Evolutionary conservation across 2,797 vertebrate species (phyloP), one percentile per base, ranked within the genome.

Genomic region (Pogonophryne albipinna): DNA sequence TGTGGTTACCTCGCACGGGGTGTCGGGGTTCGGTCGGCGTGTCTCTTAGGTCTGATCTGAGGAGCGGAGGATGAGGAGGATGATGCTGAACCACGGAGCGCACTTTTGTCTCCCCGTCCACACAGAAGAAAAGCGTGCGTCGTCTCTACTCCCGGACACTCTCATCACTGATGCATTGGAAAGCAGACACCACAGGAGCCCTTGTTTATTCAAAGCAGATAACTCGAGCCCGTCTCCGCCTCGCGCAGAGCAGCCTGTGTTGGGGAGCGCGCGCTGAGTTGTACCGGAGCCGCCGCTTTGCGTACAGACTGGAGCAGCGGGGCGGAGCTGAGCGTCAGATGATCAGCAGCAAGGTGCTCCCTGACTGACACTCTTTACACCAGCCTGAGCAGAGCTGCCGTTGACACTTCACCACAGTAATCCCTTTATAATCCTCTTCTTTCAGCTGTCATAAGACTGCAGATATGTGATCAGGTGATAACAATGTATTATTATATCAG

Each of bases 111-210:
- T 76, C 82, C 59, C 65, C 87, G 57, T 88, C 88, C 89, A 61
- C 80, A 56, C 9, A 52, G 76, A 73, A 69, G 82, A 75, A 76
- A 80, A 47, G 78, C 79, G 89, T 82, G 85, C 83, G 86, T 86
- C 83, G 86, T 86, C 65, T 52, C 65, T 77, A 53, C 55, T 73
- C 60, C 51, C 83, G 73, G 85, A 90, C 90, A n/a, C 91, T 90
- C 87, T 94, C 95, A 95, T 96, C 93, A 93, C 94, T 92, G 91
- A 93, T 91, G 92, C 82, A 94, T 92, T 19, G 83, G 90, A 80
- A 76, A 89, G 91, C 90, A 13, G 89, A 89, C 90, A 90, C 90
- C 85, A 14, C 13, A 34, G 46, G 85, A 80, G 82, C 58, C 86
- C 80, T 74, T 27, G 50, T 80, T 78, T 41, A 71, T 78, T 86